phyloP scores from a whole-genome alignment of 2,113 vertebrate genomes.

The Neogobius melanostomus region DNA sequence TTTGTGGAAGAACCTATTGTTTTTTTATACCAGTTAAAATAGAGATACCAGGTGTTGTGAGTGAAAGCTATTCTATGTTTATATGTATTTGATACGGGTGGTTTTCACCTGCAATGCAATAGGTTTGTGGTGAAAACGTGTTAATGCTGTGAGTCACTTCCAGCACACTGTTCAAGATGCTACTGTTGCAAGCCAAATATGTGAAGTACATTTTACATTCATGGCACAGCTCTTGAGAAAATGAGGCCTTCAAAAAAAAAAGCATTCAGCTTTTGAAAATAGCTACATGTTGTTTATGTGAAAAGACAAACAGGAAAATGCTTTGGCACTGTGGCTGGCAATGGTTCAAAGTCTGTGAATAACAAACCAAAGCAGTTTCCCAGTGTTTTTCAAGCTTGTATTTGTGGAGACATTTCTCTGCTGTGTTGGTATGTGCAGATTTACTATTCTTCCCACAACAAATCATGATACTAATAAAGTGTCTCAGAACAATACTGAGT shows the following conservation, averaged over 20 bases:
- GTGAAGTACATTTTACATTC: not conserved
- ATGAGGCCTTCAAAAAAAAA: conserved; percentile 39
- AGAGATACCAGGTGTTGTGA: conserved; percentile 1
- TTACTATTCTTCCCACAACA: conserved; percentile 22
- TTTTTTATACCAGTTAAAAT: not conserved
- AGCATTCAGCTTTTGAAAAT: conserved; percentile 4
- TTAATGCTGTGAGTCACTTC: conserved; percentile 6
- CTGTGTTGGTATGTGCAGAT: conserved; percentile 15
- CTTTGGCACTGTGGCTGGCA: conserved; percentile 14
- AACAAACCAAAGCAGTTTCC: conserved; percentile 48
- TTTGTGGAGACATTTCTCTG: conserved; percentile 32
- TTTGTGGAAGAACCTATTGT: not conserved
- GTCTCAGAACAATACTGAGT: conserved; percentile 7
- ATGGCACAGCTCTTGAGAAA: conserved; percentile 15
- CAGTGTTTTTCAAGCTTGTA: conserved; percentile 25
- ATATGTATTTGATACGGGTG: conserved; percentile 12
- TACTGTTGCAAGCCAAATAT: conserved; percentile 9
- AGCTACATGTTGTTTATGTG: conserved; percentile 6
- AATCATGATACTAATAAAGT: conserved; percentile 42
- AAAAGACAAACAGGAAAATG: conserved; percentile 20
- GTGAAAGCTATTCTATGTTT: conserved; percentile 29
- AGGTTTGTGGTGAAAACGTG: conserved; percentile 17
- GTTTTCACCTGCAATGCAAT: conserved; percentile 7
- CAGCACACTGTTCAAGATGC: not conserved
- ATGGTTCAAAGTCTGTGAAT: conserved; percentile 22